Base-by-base conservation (phyloP, 2,797 vertebrate genomes). In the Lepidocolaptes lacrymiger region DNA sequence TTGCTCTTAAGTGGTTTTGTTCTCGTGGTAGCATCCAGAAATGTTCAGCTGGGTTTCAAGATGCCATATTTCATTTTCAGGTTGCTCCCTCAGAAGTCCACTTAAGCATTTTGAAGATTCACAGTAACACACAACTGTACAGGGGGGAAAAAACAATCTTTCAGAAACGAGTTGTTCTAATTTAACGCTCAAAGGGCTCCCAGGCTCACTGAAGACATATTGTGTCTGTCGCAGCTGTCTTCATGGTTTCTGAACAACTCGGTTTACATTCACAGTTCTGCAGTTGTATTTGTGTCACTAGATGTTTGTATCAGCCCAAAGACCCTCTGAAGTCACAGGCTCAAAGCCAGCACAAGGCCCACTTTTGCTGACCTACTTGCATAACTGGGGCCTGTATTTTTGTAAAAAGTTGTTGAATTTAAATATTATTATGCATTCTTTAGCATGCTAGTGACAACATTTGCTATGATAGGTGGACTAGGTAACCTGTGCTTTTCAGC, bases 361-460 rank as follows among this genome's bases (percentile, higher is more conserved):
- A 19, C 73, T 81, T 93, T 34, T 84, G 44, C 88, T 89, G 92
- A 93, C 94, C 94, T 90, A 94, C n/a, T 94, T 96, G 89, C 52
- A 82, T 76, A 89, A 56, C 90, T 54, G n/a, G 34, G 41, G 37
- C 79, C 89, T 82, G 64, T 20, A 27, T 91, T 96, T 92, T 85
- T 77, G 27, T 73, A 26, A 81, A 46, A 94, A 94, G 79, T 75
- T 89, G n/a, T 89, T 49, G 59, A 73, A 88, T 86, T 56, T 85
- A 36, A 49, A 15, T 94, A 68, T 81, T 91, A 51, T 46, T 85
- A 37, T 71, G 39, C 21, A 10, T 36, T 59, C 59, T 43, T 62
- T 43, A 43, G 52, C 59, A 13, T 81, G 51, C 12, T 80, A 22
- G 55, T 76, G 71, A 49, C 67, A 92, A 19, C 46, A 30, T 66